Conservation (phyloP, 1,140 invertebrate genomes). For the Mycetomoellerius zeteki region DNA sequence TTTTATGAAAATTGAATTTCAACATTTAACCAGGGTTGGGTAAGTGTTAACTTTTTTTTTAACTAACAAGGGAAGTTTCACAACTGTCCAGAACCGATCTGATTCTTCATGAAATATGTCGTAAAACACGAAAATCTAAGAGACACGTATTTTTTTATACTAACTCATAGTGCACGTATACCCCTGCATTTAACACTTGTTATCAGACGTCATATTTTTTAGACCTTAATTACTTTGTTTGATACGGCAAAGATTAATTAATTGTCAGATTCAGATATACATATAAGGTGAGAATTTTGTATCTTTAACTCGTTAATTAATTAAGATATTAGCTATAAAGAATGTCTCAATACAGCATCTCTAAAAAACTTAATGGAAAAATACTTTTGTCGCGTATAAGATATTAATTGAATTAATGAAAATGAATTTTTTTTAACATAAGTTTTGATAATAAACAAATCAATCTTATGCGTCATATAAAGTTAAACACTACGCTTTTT, state of each 20-base stretch:
- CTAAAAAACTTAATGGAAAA: not conserved
- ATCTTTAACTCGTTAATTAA: constrained; percentile 4
- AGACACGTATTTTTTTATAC: too few species aligned
- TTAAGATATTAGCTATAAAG: not conserved
- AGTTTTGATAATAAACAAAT: constrained; percentile 5
- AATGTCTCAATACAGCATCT: not conserved
- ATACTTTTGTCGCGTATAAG: not conserved
- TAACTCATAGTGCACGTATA: too few species aligned
- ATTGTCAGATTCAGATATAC: not conserved
- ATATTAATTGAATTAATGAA: constrained; percentile 4
- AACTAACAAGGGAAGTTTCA: too few species aligned
- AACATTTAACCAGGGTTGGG: too few species aligned
- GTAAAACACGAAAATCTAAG: too few species aligned
- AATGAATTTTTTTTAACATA: not conserved
- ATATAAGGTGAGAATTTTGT: not conserved
- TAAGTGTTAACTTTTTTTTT: too few species aligned
- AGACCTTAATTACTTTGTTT: not conserved
- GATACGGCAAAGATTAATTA: not conserved
- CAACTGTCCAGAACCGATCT: too few species aligned
- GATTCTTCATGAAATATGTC: too few species aligned
- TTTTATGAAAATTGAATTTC: constrained; percentile 42
- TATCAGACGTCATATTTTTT: constrained; percentile 24
- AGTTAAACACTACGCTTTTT: not conserved
- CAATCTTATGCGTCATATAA: not conserved
- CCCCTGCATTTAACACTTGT: constrained; percentile 1